Percentiles rank a stretch among this genome's conserved stretches.
phyloP scores from a whole-genome alignment of 2,888 invertebrate species.

The Campaea margaritaria region DNA sequence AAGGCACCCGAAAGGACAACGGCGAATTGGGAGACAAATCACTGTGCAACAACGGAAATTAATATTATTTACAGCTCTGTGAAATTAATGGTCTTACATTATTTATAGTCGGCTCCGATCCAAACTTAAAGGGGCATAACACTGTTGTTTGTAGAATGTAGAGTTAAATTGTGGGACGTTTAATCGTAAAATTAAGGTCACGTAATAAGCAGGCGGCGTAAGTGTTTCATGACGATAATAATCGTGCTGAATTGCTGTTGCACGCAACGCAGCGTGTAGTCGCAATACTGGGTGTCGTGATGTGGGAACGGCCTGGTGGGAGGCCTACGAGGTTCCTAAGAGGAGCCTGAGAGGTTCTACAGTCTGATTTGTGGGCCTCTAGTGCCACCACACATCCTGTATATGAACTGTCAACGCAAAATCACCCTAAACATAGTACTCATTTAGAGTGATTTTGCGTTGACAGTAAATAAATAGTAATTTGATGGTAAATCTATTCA shows the following conservation, averaged over 20 bases:
- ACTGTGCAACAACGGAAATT: conserved; percentile 12
- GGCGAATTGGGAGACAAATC: conserved; percentile 19
- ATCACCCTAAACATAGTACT: too few species aligned
- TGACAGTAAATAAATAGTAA: too few species aligned
- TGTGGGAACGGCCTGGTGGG: background rate
- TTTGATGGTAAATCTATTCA: too few species aligned
- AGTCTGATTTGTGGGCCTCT: too few species aligned
- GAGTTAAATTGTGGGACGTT: background rate
- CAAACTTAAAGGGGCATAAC: conserved; percentile 3
- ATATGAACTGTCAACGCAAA: too few species aligned
- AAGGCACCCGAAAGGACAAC: conserved; percentile 4
- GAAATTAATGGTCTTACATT: conserved; percentile 20
- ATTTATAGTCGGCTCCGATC: conserved; percentile 11
- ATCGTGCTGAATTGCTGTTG: conserved; percentile 14
- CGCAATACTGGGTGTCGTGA: conserved; percentile 1
- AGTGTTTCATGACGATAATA: conserved; percentile 18
- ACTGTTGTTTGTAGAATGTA: conserved; percentile 11
- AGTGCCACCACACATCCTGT: too few species aligned
- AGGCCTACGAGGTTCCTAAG: too few species aligned
- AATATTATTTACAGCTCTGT: conserved; percentile 22
- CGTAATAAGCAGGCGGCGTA: conserved; percentile 22
- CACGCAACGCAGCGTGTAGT: conserved; percentile 16
- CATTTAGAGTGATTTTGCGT: too few species aligned
- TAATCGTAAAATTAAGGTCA: conserved; percentile 26
- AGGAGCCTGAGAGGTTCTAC: too few species aligned